Conservation (phyloP, 2,797 vertebrate species). For the Halcyon smyrnensis region DNA sequence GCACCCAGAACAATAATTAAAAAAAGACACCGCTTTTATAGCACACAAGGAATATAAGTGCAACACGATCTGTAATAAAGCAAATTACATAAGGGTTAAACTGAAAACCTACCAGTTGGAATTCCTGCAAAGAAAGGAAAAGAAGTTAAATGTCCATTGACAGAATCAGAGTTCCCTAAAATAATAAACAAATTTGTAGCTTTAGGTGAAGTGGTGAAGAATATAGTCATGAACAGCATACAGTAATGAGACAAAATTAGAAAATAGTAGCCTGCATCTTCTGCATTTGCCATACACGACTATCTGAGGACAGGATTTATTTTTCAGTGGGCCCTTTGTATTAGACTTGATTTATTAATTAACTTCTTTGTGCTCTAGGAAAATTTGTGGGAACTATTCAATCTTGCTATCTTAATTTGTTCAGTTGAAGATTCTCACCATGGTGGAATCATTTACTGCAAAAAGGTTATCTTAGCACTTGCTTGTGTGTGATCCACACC, state of each 20-base stretch:
- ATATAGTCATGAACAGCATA: neutral
- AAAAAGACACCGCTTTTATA: neutral
- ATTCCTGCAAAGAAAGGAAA: neutral
- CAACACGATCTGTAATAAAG: neutral
- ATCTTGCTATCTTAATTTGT: neutral
- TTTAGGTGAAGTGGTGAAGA: neutral
- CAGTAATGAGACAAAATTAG: neutral
- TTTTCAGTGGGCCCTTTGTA: neutral
- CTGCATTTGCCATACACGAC: neutral
- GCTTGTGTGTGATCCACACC: neutral
- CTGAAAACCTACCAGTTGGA: neutral
- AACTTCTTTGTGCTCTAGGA: neutral
- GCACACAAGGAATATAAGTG: neutral
- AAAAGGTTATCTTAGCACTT: neutral
- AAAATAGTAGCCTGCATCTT: neutral
- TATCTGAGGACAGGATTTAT: neutral
- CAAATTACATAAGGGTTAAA: neutral
- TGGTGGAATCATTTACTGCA: neutral
- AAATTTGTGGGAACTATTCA: neutral
- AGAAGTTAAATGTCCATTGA: neutral
- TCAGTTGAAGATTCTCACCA: neutral
- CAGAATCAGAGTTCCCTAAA: neutral
- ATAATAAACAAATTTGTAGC: neutral
- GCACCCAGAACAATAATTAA: constrained; percentile 2
- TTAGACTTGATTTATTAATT: neutral